Evolutionary conservation across 2,113 vertebrate genomes (phyloP), one percentile per base, ranked within the genome.

Genomic region (Numenius arquata): DNA sequence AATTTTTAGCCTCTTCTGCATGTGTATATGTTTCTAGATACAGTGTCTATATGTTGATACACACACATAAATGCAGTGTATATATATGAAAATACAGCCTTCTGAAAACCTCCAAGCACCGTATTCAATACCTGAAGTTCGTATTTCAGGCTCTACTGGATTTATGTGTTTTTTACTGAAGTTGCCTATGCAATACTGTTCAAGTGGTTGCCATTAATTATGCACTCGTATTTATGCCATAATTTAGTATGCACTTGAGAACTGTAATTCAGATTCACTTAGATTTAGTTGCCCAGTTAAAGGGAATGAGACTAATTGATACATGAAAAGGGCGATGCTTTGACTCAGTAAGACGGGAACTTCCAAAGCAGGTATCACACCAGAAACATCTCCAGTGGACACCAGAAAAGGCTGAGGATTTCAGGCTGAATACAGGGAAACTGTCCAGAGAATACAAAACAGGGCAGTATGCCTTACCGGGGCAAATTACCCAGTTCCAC

Each of bases 161-260:
- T 89, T 89, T 55, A 77, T 78, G 32, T 36, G 16, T 68, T 80
- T 58, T 87, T 89, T 67, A 74, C 45, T 77, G 50, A 91, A 93
- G 77, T 36, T 88, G n/a, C 70, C 61, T 77, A 61, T 77, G 72
- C 73, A 80, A 66, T 80, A 70, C 25, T 58, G 36, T 70, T 95
- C 65, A 87, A 93, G 84, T 58, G 59, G 56, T 41, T 87, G 59
- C 70, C 50, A 43, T 95, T 94, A 94, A 93, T 95, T 95, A 94
- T 11, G 80, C 52, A 77, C 55, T 91, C 66, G 59, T 63, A 87
- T 96, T 96, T 94, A 66, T 89, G 84, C 67, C 55, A 47, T 86
- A 80, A 70, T 91, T 92, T 93, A 96, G 68, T 73, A 32, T 61
- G 72, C 91, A 78, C 89, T 91, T 89, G 55, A 93, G 93, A 94